A percentile compares a stretch with the other conserved stretches of the same genome.
These are phyloP conservation scores for Choristoneura fumiferana DNA, from an alignment of 1,140 invertebrate genomes.

Conservation along the genomic window DNA sequence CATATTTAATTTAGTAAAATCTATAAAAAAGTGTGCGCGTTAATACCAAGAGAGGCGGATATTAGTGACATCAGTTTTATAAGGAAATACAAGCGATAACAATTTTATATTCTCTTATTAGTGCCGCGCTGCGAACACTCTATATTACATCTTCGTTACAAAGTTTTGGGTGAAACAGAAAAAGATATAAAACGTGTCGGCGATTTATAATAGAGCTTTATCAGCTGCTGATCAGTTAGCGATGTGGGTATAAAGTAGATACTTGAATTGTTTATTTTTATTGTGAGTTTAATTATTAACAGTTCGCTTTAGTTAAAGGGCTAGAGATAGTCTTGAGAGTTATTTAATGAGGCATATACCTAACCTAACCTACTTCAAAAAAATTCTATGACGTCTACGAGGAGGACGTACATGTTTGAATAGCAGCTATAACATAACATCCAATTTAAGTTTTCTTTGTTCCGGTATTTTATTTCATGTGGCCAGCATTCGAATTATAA, in stretches of 20 bases:
- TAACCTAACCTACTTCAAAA: too few species aligned
- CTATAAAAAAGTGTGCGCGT: too few species aligned
- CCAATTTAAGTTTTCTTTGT: constrained; percentile 22
- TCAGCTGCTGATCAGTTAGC: constrained; percentile 35
- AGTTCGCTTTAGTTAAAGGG: constrained; percentile 19
- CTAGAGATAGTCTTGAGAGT: not conserved
- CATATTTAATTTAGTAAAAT: too few species aligned
- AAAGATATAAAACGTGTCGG: constrained; percentile 36
- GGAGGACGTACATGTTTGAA: too few species aligned
- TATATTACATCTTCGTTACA: constrained; percentile 28
- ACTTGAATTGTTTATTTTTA: constrained; percentile 28
- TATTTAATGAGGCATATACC: too few species aligned
- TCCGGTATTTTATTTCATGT: too few species aligned
- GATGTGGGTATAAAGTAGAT: constrained; percentile 32
- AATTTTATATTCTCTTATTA: too few species aligned
- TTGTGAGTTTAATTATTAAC: constrained; percentile 34
- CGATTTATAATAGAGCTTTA: constrained; percentile 44
- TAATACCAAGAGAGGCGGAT: too few species aligned
- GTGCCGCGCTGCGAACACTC: constrained; percentile 4
- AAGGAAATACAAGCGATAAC: too few species aligned
- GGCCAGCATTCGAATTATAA: too few species aligned
- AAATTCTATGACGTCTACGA: not conserved
- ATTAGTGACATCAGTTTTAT: too few species aligned
- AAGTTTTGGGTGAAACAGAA: constrained; percentile 25
- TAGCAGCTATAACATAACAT: constrained; percentile 7